Conservation (phyloP, 2,797 vertebrate genomes). For the Dendrocincla fuliginosa region DNA sequence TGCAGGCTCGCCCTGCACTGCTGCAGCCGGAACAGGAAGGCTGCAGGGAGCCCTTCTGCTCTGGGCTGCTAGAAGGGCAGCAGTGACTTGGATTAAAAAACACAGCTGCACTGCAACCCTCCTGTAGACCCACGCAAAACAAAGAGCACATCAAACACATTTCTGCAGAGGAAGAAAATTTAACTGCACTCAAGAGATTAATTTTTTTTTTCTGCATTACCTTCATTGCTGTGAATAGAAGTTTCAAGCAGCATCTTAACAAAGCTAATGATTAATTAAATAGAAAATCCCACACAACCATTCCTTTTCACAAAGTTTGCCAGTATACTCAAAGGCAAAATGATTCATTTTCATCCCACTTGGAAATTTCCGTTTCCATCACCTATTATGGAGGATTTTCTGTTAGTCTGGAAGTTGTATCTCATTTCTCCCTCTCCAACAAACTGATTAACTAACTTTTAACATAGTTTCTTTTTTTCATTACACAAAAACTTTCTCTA, state of each 20-base stretch:
- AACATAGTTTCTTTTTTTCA: neutral
- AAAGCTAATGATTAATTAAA: neutral
- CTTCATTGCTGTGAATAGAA: neutral
- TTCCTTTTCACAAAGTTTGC: neutral
- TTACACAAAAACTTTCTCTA: neutral
- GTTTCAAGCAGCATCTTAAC: neutral
- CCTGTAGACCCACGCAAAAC: neutral
- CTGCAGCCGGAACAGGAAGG: neutral
- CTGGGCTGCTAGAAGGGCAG: neutral
- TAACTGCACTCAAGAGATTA: neutral
- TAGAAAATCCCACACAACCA: neutral
- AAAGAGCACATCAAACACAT: neutral
- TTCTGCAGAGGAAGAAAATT: neutral
- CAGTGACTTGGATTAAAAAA: neutral
- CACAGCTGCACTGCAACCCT: neutral
- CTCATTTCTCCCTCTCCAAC: neutral
- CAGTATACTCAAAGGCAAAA: neutral
- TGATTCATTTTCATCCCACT: neutral
- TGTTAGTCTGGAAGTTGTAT: neutral
- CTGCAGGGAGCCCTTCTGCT: slow-evolving; percentile 37
- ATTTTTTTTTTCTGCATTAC: neutral
- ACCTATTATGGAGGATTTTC: neutral
- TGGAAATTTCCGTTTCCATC: neutral
- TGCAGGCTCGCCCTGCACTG: neutral
- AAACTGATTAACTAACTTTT: neutral